Conservation (phyloP, 1,140 invertebrate species). For the Calosoma granatense region DNA sequence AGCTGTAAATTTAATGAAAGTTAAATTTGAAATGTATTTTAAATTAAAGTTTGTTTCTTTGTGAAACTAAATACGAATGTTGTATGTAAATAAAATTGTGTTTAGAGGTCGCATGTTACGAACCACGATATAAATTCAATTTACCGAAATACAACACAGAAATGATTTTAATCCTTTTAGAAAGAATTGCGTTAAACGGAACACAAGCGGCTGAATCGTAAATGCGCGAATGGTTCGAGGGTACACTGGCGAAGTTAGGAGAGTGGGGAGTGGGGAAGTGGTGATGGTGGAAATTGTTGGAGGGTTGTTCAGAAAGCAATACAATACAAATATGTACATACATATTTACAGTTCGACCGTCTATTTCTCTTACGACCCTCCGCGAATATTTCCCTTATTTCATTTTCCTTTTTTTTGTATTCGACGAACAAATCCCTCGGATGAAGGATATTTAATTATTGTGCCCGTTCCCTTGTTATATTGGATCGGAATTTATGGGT, state of each 20-base stretch:
- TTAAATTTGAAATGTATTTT: too few relatives aligned
- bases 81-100: not conserved
- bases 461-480: not conserved
- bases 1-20: too few relatives aligned
- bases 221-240: not conserved
- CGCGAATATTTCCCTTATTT: not conserved
- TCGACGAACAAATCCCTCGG: constrained; percentile 3
- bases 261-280: too few relatives aligned
- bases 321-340: constrained; percentile 3
- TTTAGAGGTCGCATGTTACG: not conserved
- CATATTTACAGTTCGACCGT: constrained; percentile 1
- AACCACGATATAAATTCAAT: not conserved
- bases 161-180: constrained; percentile 4
- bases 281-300: too few relatives aligned
- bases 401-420: constrained; percentile 8
- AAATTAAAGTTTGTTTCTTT: too few relatives aligned
- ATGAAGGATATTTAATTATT: constrained; percentile 7
- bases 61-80: too few relatives aligned
- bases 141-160: too few relatives aligned
- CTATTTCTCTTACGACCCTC: not conserved
- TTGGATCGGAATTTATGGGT: not conserved
- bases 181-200: not conserved
- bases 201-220: not conserved
- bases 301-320: too few relatives aligned
- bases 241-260: not conserved